Evolutionary conservation across 2,888 invertebrate genomes (phyloP), one percentile per base, ranked within the genome.

Genomic region (Zaprionus bogoriensis): DNA sequence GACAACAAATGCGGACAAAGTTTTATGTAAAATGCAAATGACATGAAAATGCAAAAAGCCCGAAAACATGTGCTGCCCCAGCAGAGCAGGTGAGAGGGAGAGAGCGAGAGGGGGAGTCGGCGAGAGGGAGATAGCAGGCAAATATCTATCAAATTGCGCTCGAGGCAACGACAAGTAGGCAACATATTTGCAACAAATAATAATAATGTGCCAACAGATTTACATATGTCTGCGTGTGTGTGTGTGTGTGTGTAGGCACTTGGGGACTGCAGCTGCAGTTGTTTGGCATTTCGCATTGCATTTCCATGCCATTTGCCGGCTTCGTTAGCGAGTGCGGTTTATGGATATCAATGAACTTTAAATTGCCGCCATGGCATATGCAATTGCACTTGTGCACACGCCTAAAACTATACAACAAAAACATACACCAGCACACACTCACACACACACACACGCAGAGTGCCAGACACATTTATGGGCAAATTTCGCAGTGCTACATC

Each of bases 261-360:
- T 55, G 14, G 42, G 60, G n/a, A n/a, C n/a, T n/a, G n/a, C n/a
- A n/a, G n/a, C 12, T 30, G 32, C 12, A n/a, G n/a, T 51, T 47
- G 45, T 46, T 51, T 44, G 54, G 42, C 45, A 58, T 63, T 58
- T 32, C 23, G 6, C 30, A 36, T 36, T 32, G 30, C 30, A 32
- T 32, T n/a, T n/a, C n/a, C n/a, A 32, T 32, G 12, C 30, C 30
- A 64, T 70, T 60, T 67, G 63, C 41, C 52, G 64, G 64, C 45
- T 67, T 57, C 36, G 67, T 71, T 74, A 73, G 73, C 42, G 62
- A 62, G 65, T 79, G 86, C 79, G 68, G 83, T 85, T 82, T 82
- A 81, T 80, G 74, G 83, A 74, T 83, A 86, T 82, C 80, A 86
- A 82, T 82, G 82, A 86, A 82, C 82, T 82, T 82, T 80, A 86